Evolutionary conservation across 2,113 vertebrate genomes (phyloP).

Genomic region (Esox niger): DNA sequence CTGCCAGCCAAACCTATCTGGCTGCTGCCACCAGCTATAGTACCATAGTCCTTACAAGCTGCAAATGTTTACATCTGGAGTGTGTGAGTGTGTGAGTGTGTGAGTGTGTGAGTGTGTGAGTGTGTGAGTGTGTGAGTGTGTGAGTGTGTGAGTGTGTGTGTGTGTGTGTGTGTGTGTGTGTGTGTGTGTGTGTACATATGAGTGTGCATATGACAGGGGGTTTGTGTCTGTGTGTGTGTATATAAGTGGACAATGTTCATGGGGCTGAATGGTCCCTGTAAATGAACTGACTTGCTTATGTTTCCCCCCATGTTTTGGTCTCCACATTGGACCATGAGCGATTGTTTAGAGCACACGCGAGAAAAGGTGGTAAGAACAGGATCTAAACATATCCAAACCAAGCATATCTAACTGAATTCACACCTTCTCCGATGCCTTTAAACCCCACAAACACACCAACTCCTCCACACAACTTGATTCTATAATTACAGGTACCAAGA

Average conservation of each 20-base stretch:
- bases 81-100: conserved; percentile 22
- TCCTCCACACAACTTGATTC: conserved; percentile 44
- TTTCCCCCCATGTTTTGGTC: conserved; percentile 16
- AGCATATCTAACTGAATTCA: conserved; percentile 28
- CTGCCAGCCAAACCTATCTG: conserved; percentile 75
- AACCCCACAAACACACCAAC: conserved; percentile 40
- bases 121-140: conserved; percentile 3
- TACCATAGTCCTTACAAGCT: conserved; percentile 40
- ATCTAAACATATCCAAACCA: conserved; percentile 6
- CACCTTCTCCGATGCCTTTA: conserved; percentile 35
- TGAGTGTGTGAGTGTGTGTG: conserved; percentile 12
- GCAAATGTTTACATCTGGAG: conserved; percentile 33
- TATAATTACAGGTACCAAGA: conserved; percentile 61
- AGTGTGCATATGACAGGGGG: too few relatives aligned
- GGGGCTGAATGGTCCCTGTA: conserved; percentile 22
- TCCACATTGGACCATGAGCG: conserved; percentile 8
- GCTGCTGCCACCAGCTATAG: conserved; percentile 66
- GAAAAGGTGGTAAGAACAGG: conserved; percentile 6
- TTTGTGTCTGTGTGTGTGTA: conserved; percentile 26
- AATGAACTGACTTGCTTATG: conserved; percentile 4
- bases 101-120: conserved; percentile 10
- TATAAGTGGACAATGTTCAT: background rate
- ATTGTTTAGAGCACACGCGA: conserved; percentile 3
- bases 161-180: conserved; percentile 14
- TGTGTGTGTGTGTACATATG: background rate